Evolutionary conservation across 1,140 invertebrate genomes (phyloP).

Genomic region (Drosophila willistoni): DNA sequence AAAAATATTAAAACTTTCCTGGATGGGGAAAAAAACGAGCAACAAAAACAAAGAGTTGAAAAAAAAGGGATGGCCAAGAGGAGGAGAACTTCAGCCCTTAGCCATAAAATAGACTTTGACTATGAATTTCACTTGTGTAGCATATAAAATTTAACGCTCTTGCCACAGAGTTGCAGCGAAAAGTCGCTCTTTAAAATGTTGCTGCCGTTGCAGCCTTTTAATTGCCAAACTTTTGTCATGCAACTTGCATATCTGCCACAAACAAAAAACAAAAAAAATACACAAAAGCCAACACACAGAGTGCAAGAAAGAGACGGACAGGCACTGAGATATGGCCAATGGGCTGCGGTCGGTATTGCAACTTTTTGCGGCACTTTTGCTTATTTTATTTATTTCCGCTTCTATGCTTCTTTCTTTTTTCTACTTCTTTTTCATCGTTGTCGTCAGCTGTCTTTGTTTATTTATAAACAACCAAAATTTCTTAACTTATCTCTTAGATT

Average conservation of each 20-base stretch:
- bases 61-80: neutral
- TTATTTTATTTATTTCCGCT: conserved; percentile 61
- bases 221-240: conserved; percentile 70
- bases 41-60: conserved; percentile 1
- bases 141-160: conserved; percentile 55
- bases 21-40: neutral
- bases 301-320: conserved; percentile 24
- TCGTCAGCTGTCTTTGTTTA: conserved; percentile 29
- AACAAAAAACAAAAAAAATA: conserved; percentile 6
- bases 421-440: conserved; percentile 5
- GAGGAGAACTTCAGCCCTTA: conserved; percentile 37
- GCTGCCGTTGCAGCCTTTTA: conserved; percentile 52
- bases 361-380: conserved; percentile 58
- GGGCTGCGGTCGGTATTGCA: conserved; percentile 43
- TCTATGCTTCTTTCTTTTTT: conserved; percentile 32
- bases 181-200: conserved; percentile 48
- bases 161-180: conserved; percentile 29
- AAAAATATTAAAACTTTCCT: conserved; percentile 43
- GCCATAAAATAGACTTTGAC: conserved; percentile 66
- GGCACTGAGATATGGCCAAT: conserved; percentile 40
- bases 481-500: neutral
- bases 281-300: neutral
- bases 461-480: conserved; percentile 38
- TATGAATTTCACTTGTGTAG: conserved; percentile 47
- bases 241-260: conserved; percentile 60